Base-by-base conservation (phyloP, 2,113 vertebrate genomes). In the Plectropomus leopardus region DNA sequence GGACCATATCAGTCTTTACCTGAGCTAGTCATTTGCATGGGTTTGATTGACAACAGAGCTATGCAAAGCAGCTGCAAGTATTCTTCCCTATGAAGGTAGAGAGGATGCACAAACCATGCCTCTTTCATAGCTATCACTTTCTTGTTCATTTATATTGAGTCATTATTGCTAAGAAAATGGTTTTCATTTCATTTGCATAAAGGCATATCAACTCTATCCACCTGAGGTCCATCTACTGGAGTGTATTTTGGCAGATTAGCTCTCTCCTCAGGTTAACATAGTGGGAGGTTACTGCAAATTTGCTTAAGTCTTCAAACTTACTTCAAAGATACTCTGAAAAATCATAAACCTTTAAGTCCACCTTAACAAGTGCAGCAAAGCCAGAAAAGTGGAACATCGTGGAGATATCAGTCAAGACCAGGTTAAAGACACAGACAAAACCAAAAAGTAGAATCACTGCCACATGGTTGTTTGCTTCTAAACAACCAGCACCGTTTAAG, bases 41-140 rank as follows among this genome's bases (percentile, higher is more conserved):
- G 65, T 75, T 88, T 92, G 89, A 93, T 84, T 93, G 92, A 92
- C 89, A 91, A 74, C 83, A 80, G 54, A 64, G 80, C 80, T 75
- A 73, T 85, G 85, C 82, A 88, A 91, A 87, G 80, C 54, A 77
- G 84, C 75, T 75, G 28, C 53, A 23, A 15, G 45, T 53, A 48
- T 72, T 73, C 85, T 85, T 81, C 65, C 47, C 64, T 2, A 24
- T 57, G 40, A 71, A 76, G 63, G 44, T 21, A 71, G 60, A 73
- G 61, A 34, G 53, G 32, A 55, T 72, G 61, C 57, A 64, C 28
- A 75, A 40, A 78, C 36, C 26, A 24, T 74, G 16, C 24, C 21
- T 47, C 66, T 77, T 82, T 53, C 72, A 85, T 60, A 79, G 42
- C 72, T 64, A 69, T 80, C 65, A 54, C 45, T 40, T 81, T 68